A percentile compares a stretch with the other conserved stretches of the same genome.
Evolutionary conservation across 2,888 invertebrate genomes (phyloP).

Genomic region (Dryocosmus kuriphilus): DNA sequence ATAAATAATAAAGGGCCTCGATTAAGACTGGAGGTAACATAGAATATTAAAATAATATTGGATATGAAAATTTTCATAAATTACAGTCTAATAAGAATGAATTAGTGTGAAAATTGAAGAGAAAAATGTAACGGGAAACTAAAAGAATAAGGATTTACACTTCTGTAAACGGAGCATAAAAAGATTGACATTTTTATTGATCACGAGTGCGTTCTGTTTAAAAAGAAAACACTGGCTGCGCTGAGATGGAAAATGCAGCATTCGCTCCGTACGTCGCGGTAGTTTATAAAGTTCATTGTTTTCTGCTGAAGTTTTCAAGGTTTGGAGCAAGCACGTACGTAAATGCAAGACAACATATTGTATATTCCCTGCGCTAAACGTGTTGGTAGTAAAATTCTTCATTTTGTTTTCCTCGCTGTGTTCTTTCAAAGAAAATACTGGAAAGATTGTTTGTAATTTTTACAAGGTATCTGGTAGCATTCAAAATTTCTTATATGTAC

Average conservation of each 20-base stretch:
- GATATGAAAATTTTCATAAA: too few relatives aligned
- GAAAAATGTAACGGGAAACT: too few relatives aligned
- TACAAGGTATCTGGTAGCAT: background rate
- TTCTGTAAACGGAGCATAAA: background rate
- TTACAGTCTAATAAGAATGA: too few relatives aligned
- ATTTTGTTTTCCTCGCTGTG: background rate
- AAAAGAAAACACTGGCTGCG: background rate
- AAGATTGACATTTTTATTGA: background rate
- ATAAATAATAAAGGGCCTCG: too few relatives aligned
- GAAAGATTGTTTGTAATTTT: background rate
- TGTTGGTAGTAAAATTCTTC: background rate
- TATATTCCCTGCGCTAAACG: background rate
- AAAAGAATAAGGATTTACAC: background rate
- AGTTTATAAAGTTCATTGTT: slow-evolving; percentile 1
- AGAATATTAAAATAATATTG: too few relatives aligned
- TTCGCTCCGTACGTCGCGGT: background rate
- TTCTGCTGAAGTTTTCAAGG: background rate
- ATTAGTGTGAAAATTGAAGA: too few relatives aligned
- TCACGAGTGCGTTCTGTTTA: background rate
- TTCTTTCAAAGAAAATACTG: background rate
- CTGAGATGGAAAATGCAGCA: background rate
- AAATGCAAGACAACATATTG: background rate
- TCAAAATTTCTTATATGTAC: background rate
- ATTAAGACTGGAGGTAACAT: too few relatives aligned
- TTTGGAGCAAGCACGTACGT: background rate